Base-by-base conservation (phyloP, 2,797 vertebrate species). In the Silurus aristotelis region DNA sequence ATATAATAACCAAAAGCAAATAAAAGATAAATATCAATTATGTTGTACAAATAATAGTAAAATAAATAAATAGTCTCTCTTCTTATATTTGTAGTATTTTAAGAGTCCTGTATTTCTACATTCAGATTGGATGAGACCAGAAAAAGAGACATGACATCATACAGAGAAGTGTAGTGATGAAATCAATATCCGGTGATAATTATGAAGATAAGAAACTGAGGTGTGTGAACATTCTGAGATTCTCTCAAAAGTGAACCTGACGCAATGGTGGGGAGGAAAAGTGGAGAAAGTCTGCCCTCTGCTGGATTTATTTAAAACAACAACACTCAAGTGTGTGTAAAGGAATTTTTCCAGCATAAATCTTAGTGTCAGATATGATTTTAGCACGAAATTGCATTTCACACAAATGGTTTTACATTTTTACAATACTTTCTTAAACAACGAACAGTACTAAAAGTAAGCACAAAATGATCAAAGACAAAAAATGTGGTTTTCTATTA, bases 251-350 rank as follows among this genome's bases (percentile, higher is more conserved):
- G 22, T 22, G 2, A 71, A 46, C 5, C 19, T 22, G 0, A 48
- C 6, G 8, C 31, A 20, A 8, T 4, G 31, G 14, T 27, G 15
- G 67, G 10, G 52, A 27, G 25, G 55, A 31, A 76, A 58, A 19
- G 52, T 10, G 19, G 38, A 52, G 83, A 80, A 48, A 80, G 64
- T 6, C n/a, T 73, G 67, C 77, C 27, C 78, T 31, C 84, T 85
- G 78, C 77, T 85, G 84, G 77, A 20, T n/a, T 1, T 1, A n/a
- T 17, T 43, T 12, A 7, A 25, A 60, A 78, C 75, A 20, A 20
- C 25, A 76, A n/a, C 22, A 73, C 17, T 20, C 38, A 20, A 9
- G 5, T 8, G 68, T 71, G 70, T 12, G 15, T 31, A 0, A 1
- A 27, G 0, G 56, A 17, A 31, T 19, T 31, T 31, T 60, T 31